phyloP scores from a whole-genome alignment of 1,140 invertebrate species.

The Bilobella aurantiaca region DNA sequence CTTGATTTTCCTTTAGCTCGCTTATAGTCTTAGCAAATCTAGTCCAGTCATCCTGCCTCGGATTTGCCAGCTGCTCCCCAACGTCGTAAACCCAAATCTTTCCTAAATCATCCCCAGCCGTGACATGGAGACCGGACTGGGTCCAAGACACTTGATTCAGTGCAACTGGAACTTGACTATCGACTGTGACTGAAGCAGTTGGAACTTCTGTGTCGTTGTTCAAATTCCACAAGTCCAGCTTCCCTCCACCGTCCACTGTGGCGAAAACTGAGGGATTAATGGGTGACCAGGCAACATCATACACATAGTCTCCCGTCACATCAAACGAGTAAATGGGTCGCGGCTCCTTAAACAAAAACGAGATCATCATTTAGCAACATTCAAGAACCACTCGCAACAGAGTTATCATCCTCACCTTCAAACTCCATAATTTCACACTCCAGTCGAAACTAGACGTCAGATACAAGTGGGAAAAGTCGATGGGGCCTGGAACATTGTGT shows the following conservation, averaged over 20 bases:
- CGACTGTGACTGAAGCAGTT: slow-evolving; percentile 65
- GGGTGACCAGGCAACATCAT: slow-evolving; percentile 96
- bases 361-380: slow-evolving; percentile 5
- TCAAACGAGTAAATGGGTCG: slow-evolving; percentile 96
- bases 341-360: slow-evolving; percentile 59
- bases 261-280: slow-evolving; percentile 94
- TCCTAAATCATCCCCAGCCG: slow-evolving; percentile 85
- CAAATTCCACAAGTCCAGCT: slow-evolving; percentile 91
- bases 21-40: too few relatives aligned
- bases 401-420: slow-evolving; percentile 54
- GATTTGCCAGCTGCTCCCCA: too few relatives aligned
- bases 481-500: slow-evolving; percentile 71
- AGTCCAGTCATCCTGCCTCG: too few relatives aligned
- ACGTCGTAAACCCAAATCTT: slow-evolving; percentile 95
- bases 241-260: slow-evolving; percentile 82
- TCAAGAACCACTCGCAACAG: neutral
- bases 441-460: slow-evolving; percentile 95
- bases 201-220: slow-evolving; percentile 95
- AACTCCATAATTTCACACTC: slow-evolving; percentile 96
- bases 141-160: slow-evolving; percentile 90
- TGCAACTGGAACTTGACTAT: slow-evolving; percentile 65
- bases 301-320: slow-evolving; percentile 93
- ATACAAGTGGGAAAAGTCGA: slow-evolving; percentile 94
- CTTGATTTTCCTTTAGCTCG: too few relatives aligned
- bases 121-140: slow-evolving; percentile 77